Evolutionary conservation across 2,888 invertebrate species (phyloP).

Genomic region (Nycteola revayana): DNA sequence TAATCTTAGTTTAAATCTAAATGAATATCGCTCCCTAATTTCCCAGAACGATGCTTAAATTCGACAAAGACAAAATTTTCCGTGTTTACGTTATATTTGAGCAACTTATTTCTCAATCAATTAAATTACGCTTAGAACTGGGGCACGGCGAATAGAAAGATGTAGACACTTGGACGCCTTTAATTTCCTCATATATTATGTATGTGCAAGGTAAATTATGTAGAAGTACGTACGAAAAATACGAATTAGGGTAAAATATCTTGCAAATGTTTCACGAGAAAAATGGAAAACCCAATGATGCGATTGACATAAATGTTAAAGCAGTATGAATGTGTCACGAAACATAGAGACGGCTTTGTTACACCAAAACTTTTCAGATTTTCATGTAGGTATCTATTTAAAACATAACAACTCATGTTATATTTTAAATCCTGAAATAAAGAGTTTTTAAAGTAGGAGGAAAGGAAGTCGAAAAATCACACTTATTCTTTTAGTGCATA

Average conservation of each 20-base stretch:
- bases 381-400: no score
- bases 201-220: background rate
- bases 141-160: constrained; percentile 43
- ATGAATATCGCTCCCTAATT: background rate
- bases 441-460: no score
- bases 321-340: no score
- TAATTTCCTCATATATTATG: constrained; percentile 14
- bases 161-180: constrained; percentile 39
- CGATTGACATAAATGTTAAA: constrained; percentile 35
- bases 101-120: constrained; percentile 43
- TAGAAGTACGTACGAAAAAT: background rate
- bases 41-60: constrained; percentile 10
- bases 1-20: constrained; percentile 4
- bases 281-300: constrained; percentile 15
- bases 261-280: constrained; percentile 15
- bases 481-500: no score
- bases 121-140: constrained; percentile 41
- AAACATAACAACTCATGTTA: no score
- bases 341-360: background rate
- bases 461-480: no score
- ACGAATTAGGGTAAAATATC: constrained; percentile 4
- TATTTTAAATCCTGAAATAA: no score
- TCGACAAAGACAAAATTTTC: constrained; percentile 39
- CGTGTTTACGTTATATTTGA: constrained; percentile 17
- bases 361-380: no score